Evolutionary conservation across 2,113 vertebrate species (phyloP).

Genomic region (Oncorhynchus kisutch): DNA sequence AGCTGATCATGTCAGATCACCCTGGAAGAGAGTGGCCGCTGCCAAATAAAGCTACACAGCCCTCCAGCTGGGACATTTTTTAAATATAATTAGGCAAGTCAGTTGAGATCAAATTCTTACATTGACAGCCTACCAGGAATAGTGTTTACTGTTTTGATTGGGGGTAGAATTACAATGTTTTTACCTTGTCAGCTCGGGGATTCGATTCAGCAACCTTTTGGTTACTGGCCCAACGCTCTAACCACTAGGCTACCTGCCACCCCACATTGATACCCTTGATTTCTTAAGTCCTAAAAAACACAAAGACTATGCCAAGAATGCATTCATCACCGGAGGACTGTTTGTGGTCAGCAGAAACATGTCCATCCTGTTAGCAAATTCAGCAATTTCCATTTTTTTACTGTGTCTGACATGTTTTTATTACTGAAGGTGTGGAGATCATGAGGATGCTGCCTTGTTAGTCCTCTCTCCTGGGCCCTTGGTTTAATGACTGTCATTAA

Average conservation of each 20-base stretch:
- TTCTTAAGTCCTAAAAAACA: slow-evolving; percentile 93
- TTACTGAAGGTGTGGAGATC: slow-evolving; percentile 88
- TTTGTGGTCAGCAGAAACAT: slow-evolving; percentile 81
- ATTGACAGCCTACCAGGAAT: neutral
- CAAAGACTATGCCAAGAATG: slow-evolving; percentile 99
- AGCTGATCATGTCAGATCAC: slow-evolving; percentile 98
- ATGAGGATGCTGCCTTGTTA: slow-evolving; percentile 90
- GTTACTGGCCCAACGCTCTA: too few species aligned
- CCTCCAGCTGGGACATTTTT: slow-evolving; percentile 95
- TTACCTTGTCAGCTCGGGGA: slow-evolving; percentile 70
- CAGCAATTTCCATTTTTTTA: slow-evolving; percentile 93
- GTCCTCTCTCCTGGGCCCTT: slow-evolving; percentile 73
- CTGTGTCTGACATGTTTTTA: slow-evolving; percentile 90
- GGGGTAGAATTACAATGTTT: too few species aligned
- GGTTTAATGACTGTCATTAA: slow-evolving; percentile 96
- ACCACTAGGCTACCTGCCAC: too few species aligned
- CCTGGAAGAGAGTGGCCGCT: slow-evolving; percentile 84
- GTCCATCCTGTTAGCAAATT: slow-evolving; percentile 91
- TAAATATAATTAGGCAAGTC: neutral
- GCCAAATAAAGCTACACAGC: slow-evolving; percentile 94
- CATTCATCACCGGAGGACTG: slow-evolving; percentile 87
- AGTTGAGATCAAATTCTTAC: slow-evolving; percentile 12
- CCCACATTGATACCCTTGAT: slow-evolving; percentile 97
- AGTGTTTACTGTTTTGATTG: too few species aligned
- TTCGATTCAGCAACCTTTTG: slow-evolving; percentile 83